Evolutionary conservation across 2,113 vertebrate genomes (phyloP).

Genomic region (Colius striatus): DNA sequence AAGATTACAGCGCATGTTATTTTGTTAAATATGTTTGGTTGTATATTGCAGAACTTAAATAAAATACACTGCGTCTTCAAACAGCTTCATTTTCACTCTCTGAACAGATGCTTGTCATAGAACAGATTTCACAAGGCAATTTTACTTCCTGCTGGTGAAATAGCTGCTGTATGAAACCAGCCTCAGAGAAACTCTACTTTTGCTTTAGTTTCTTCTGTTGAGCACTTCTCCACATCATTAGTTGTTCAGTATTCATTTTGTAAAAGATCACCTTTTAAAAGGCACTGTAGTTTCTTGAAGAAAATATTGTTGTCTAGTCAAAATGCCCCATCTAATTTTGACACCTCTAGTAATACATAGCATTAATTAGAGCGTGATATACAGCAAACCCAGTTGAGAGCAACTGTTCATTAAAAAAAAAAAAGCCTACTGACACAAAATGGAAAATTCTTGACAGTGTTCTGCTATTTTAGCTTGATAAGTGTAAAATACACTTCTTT

Average conservation of each 20-base stretch:
- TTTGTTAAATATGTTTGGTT: not conserved
- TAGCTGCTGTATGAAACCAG: slow-evolving; percentile 49
- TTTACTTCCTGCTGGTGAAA: slow-evolving; percentile 66
- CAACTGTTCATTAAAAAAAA: not conserved
- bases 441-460: not conserved
- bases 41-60: not conserved
- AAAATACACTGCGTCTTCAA: not conserved
- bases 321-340: not conserved
- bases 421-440: not conserved
- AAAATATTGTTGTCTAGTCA: not conserved
- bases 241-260: not conserved
- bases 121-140: slow-evolving; percentile 50
- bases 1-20: not conserved
- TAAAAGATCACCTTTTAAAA: not conserved
- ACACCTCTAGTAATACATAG: not conserved
- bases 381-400: not conserved
- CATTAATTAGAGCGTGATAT: not conserved
- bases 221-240: slow-evolving; percentile 24
- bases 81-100: slow-evolving; percentile 37
- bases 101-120: slow-evolving; percentile 22
- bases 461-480: not conserved
- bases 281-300: not conserved
- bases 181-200: not conserved
- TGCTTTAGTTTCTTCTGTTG: slow-evolving; percentile 44
- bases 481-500: not conserved